Evolutionary conservation across 2,113 vertebrate species (phyloP).

Genomic region (Lanius ludovicianus): DNA sequence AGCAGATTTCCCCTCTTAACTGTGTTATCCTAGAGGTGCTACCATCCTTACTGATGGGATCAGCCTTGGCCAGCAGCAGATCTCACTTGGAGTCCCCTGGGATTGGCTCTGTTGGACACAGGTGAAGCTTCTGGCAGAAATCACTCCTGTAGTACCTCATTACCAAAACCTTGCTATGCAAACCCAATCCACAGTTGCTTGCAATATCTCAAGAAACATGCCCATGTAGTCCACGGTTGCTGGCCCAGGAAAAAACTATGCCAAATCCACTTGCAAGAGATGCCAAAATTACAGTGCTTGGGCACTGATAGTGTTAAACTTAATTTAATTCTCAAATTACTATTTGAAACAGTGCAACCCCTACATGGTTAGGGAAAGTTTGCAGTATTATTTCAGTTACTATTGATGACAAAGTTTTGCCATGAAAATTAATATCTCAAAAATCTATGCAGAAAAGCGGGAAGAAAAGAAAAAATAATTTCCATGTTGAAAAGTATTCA

Average conservation of each 20-base stretch:
- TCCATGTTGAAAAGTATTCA: background rate
- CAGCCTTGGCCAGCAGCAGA: fast-evolving
- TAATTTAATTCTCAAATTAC: background rate
- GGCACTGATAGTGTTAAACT: background rate
- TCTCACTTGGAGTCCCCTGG: fast-evolving
- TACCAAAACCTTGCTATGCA: background rate
- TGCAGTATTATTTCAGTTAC: background rate
- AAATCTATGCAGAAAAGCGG: background rate
- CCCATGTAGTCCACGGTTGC: background rate
- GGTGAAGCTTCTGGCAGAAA: background rate
- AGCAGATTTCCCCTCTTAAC: background rate
- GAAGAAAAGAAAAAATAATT: background rate
- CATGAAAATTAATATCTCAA: background rate
- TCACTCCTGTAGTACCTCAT: fast-evolving
- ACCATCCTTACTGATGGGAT: background rate
- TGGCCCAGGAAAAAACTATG: background rate
- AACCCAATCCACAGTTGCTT: background rate
- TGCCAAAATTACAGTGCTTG: background rate
- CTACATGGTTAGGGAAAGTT: background rate
- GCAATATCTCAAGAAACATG: background rate
- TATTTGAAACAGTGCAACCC: background rate
- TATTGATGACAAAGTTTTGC: background rate
- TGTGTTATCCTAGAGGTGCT: background rate
- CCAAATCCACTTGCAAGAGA: background rate
- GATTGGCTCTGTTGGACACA: fast-evolving